These are phyloP conservation scores for Epinephelus fuscoguttatus DNA, from an alignment of 2,113 vertebrate species.

Conservation along the genomic window DNA sequence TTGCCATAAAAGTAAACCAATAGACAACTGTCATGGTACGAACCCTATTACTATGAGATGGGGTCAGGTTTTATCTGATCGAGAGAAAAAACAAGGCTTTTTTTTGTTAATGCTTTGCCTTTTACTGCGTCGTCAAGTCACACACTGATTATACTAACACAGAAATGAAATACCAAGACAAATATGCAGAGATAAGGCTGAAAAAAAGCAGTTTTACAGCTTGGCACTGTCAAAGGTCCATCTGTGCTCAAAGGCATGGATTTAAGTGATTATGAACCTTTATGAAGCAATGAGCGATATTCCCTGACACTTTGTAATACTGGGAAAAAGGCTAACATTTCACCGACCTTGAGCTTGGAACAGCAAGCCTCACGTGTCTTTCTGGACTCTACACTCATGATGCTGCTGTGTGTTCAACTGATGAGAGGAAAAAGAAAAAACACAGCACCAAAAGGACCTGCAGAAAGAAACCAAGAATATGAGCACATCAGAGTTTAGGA, in stretches of 20 bases:
- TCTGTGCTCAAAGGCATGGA: not conserved
- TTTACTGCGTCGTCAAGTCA: not conserved
- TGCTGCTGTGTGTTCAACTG: conserved; percentile 34
- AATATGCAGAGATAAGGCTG: not conserved
- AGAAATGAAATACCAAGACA: not conserved
- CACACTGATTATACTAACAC: not conserved
- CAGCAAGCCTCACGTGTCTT: conserved; percentile 68
- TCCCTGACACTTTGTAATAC: not conserved
- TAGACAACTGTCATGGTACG: not conserved
- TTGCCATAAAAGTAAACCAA: not conserved
- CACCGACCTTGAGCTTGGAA: conserved; percentile 85
- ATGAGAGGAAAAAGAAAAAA: not conserved
- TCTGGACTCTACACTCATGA: conserved; percentile 83
- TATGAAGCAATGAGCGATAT: not conserved
- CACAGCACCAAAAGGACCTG: conserved; percentile 34
- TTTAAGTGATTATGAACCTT: not conserved
- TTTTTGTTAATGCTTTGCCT: conserved; percentile 16
- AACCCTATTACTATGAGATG: too few species aligned
- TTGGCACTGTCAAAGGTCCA: not conserved
- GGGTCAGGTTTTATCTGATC: not conserved
- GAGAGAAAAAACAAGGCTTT: not conserved
- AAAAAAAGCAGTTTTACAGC: not conserved
- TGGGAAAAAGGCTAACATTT: not conserved
- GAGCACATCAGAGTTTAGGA: not conserved
- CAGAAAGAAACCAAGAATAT: not conserved